Base-by-base conservation (phyloP, 2,113 vertebrate species). In the Petromus typicus region DNA sequence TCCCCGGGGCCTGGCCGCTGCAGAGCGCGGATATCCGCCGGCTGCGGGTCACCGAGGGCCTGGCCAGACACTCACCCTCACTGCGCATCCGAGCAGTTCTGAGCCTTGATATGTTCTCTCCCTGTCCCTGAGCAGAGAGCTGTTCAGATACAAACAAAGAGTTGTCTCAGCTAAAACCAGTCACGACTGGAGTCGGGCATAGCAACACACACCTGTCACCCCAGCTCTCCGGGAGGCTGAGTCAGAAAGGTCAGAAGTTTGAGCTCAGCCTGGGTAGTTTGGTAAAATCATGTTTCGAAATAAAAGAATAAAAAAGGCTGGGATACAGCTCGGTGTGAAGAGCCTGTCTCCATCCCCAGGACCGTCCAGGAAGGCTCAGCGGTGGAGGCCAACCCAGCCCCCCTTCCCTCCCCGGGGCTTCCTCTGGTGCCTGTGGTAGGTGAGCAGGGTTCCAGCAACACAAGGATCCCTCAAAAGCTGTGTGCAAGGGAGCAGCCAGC, bases 41-140 rank as follows among this genome's bases (percentile, higher is more conserved):
- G 86, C 11, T 67, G 54, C 10, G 17, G 11, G 34, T 37, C 51
- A 32, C 27, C 11, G 78, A 3, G 73, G 86, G 85, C 71, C 81
- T 25, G 81, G 64, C 81, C 27, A 1, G 57, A 81, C 73, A 11
- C 13, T 87, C 40, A n/a, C 93, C 90, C 96, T 81, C 40, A 87
- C 30, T 81, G 79, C 73, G 78, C 82, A 69, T 59, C 73, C 63
- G 59, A 48, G 86, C 69, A 30, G 64, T 90, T 93, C 69, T 84
- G 94, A 80, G 79, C 94, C 43, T 11, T 59, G 81, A 79, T 90
- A 25, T 54, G 1, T 0, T 0, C 7, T 0, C 75, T 86, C 75
- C 56, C 32, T 13, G 43, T 27, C 87, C 40, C 61, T 1, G 86
- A 30, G 51, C 57, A 73, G 54, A 30, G 51, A 37, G 61, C 56